A percentile compares a stretch with the other conserved stretches of the same genome.
These are phyloP conservation scores for Eristalis intricaria DNA, from an alignment of 2,888 invertebrate species.

Conservation along the genomic window DNA sequence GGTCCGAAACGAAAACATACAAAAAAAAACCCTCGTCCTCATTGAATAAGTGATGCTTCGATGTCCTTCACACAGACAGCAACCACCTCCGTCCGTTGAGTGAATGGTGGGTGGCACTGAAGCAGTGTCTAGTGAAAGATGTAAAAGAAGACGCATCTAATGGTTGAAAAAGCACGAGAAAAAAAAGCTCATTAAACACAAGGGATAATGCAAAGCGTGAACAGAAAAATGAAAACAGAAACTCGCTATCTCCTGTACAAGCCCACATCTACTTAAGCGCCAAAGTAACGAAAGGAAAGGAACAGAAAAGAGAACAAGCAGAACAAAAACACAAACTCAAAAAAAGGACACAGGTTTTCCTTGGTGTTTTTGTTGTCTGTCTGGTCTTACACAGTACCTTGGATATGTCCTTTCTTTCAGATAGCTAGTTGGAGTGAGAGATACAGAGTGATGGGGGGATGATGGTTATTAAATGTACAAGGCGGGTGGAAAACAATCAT, in stretches of 20 bases:
- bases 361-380: constrained; percentile 48
- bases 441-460: neutral
- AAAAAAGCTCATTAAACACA: constrained; percentile 59
- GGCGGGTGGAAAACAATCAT: neutral
- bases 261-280: constrained; percentile 2
- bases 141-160: constrained; percentile 38
- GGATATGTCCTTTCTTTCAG: constrained; percentile 96
- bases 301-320: constrained; percentile 21
- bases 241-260: neutral
- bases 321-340: constrained; percentile 5
- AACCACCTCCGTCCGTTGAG: no score
- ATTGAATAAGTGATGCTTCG: constrained; percentile 50
- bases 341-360: constrained; percentile 47
- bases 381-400: constrained; percentile 84
- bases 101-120: neutral
- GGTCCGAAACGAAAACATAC: neutral
- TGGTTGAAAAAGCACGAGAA: constrained; percentile 45
- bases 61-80: constrained; percentile 41
- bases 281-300: constrained; percentile 34
- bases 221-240: constrained; percentile 8
- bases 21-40: neutral
- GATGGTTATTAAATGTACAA: neutral
- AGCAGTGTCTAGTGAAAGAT: constrained; percentile 38
- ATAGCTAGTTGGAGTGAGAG: constrained; percentile 84
- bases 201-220: neutral